Evolutionary conservation across 2,888 invertebrate genomes (phyloP).

Genomic region (Caenorhabditis sp.): DNA sequence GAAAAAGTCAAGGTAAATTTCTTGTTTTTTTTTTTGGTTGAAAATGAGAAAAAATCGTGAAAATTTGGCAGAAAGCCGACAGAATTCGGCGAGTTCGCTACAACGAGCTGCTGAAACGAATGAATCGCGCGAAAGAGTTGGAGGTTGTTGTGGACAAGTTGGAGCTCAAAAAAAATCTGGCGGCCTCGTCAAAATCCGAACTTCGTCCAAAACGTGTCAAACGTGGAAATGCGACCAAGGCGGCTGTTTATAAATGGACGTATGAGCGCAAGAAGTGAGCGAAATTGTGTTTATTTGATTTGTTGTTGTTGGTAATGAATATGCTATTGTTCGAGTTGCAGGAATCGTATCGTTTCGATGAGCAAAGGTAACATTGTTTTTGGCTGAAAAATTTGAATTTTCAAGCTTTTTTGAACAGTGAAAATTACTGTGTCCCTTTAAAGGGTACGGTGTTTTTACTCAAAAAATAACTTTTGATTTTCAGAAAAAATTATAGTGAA

Average conservation of each 20-base stretch:
- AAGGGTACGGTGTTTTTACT: no score
- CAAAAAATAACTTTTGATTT: no score
- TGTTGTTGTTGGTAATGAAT: not conserved
- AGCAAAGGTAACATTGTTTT: not conserved
- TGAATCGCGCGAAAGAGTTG: conserved; percentile 64
- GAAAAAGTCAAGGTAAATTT: conserved; percentile 40
- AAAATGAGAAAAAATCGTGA: not conserved
- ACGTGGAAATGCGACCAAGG: conserved; percentile 56
- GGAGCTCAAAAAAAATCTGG: conserved; percentile 62
- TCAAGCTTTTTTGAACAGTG: not conserved
- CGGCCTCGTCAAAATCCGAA: conserved; percentile 38
- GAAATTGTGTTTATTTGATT: not conserved
- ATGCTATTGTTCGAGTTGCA: not conserved
- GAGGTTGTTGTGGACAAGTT: conserved; percentile 61
- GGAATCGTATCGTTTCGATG: not conserved
- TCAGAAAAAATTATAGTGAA: no score
- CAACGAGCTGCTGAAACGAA: conserved; percentile 64
- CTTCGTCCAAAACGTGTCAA: conserved; percentile 58
- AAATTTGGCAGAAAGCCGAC: conserved; percentile 55
- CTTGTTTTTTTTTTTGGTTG: not conserved
- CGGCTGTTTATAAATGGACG: conserved; percentile 69
- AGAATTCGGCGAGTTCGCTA: conserved; percentile 57
- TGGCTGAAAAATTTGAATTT: not conserved
- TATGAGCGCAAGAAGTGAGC: conserved; percentile 66
- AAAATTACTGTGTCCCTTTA: no score